Base-by-base conservation (phyloP, 2,113 vertebrate genomes). In the Aptenodytes patagonicus region DNA sequence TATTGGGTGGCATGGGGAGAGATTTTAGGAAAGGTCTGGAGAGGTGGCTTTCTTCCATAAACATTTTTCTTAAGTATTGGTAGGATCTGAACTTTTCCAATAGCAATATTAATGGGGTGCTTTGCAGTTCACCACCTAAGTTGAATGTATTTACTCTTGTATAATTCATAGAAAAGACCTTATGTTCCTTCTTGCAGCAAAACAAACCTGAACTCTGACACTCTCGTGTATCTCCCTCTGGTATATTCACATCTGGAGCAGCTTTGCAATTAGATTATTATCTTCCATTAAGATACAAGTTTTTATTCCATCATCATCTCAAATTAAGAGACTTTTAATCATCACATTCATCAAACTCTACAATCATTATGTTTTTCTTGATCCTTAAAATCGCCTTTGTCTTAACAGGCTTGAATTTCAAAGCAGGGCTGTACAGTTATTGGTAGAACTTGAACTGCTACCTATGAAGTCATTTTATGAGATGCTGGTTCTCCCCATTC, bases 361-460 rank as follows among this genome's bases (percentile, higher is more conserved):
- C 32, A 64, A 90, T 90, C 14, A 62, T 87, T 83, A 54, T 83
- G 34, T 58, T 78, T 77, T 92, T 44, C 65, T 92, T 89, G 64
- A 94, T 97, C 55, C 62, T 96, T 86, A 75, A 93, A 93, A 89
- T 81, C 89, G 32, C n/a, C 36, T 94, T 93, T 93, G 68, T 96
- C 78, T 95, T 95, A 72, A 79, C 58, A 94, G 47, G 18, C n/a
- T 88, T 32, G 22, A 88, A 83, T 89, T 80, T 93, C 64, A 86
- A 70, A 88, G 32, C 21, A 90, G 12, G 28, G 7, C 14, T 78
- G 29, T 54, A 34, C 6, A 57, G 38, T 66, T 70, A 31, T 54
- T 38, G 17, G 54, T n/a, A 83, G 85, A 80, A 78, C 28, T 90
- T 80, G 8, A 55, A 51, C 10, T 66, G 55, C 68, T 71, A 54